Percentiles rank a stretch among this genome's conserved stretches.
These are phyloP conservation scores for Leptinotarsa tumamoca DNA, from an alignment of 2,888 invertebrate genomes.

Conservation along the genomic window DNA sequence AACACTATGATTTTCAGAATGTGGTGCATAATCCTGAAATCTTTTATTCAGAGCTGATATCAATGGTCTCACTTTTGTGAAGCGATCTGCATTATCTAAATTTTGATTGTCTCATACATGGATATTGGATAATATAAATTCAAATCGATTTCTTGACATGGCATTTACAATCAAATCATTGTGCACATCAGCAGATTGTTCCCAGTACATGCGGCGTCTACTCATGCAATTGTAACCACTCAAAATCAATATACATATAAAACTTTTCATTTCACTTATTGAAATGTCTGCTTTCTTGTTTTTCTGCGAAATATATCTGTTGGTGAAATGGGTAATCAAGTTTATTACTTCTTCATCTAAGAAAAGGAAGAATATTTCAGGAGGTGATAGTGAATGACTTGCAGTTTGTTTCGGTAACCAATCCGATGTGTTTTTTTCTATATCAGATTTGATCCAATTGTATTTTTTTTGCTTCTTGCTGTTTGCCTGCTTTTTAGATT, in stretches of 20 bases:
- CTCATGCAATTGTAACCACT: background rate
- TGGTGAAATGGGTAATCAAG: background rate
- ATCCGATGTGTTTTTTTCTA: no score
- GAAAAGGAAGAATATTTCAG: background rate
- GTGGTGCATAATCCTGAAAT: slow-evolving; percentile 49
- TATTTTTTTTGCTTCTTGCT: no score
- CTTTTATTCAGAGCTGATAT: slow-evolving; percentile 48
- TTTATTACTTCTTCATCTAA: background rate
- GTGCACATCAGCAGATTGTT: background rate
- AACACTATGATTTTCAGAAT: slow-evolving; percentile 53
- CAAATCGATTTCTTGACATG: slow-evolving; percentile 54
- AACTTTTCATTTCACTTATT: no score
- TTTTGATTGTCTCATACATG: slow-evolving; percentile 41
- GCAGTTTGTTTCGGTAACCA: no score
- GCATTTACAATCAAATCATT: slow-evolving; percentile 34
- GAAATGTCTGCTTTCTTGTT: background rate
- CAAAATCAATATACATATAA: background rate
- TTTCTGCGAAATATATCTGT: background rate
- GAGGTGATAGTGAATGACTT: no score
- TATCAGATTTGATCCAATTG: no score
- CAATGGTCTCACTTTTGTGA: slow-evolving; percentile 53
- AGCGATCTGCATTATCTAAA: background rate
- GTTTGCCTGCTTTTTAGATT: no score
- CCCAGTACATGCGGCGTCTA: background rate
- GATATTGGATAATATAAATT: slow-evolving; percentile 52